Conservation (phyloP, 2,113 vertebrate species). For the Jaculus jaculus region DNA sequence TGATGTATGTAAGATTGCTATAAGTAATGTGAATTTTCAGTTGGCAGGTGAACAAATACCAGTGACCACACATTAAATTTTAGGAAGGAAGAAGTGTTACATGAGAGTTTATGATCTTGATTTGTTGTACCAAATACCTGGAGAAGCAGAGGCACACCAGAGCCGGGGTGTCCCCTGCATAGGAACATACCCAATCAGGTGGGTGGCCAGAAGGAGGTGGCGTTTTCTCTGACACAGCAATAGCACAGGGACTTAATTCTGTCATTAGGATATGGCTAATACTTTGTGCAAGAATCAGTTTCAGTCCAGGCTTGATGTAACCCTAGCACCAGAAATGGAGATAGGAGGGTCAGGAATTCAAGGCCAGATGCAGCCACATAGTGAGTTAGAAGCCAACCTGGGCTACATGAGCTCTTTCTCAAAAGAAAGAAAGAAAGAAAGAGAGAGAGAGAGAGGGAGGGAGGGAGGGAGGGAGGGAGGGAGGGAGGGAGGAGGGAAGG, state of each 20-base stretch:
- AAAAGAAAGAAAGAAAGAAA: no score
- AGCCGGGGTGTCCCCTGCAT: rapidly evolving
- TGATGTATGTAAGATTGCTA: background rate
- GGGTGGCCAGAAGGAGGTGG: background rate
- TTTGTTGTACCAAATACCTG: background rate
- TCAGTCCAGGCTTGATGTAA: background rate
- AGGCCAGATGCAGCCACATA: background rate
- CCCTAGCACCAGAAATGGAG: background rate
- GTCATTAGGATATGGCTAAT: background rate
- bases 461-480: no score
- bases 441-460: no score
- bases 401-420: background rate
- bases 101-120: background rate
- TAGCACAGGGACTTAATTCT: background rate
- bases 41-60: background rate
- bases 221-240: background rate
- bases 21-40: background rate
- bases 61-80: background rate
- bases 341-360: background rate
- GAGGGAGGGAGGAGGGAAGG: no score
- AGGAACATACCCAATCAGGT: rapidly evolving
- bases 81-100: background rate
- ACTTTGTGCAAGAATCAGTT: background rate
- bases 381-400: background rate
- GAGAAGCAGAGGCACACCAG: background rate